Base-by-base conservation (phyloP, 2,797 vertebrate genomes). In the Chromobotia macracanthus region DNA sequence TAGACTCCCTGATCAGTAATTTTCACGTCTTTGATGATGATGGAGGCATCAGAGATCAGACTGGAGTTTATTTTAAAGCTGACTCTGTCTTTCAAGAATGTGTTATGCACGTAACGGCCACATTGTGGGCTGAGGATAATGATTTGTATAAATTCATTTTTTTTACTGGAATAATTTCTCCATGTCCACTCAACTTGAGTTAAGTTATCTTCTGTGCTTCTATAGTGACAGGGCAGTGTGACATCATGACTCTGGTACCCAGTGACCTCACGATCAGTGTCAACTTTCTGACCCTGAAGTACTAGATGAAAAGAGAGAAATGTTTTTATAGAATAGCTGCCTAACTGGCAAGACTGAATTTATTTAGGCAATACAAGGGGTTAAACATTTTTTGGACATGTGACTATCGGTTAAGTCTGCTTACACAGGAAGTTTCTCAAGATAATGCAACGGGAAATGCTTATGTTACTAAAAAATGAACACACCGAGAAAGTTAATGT, bases 11-110 rank as follows among this genome's bases (percentile, higher is more conserved):
- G 44, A 51, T 74, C 72, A 35, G 58, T 31, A 3, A 35, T 50
- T 28, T 63, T 74, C 44, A 64, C 58, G 4, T 74, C 44, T 74
- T 10, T 74, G n/a, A 74, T 74, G 58, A 64, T 51, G 58, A 74
- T 35, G 72, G 72, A 74, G 7, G 25, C 25, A 0, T 50, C 58
- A 2, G 15, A 0, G 18, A 2, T 74, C 7, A 19, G 11, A 50
- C 4, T 16, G 18, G 18, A 28, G 41, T 2, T 74, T 41, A 41
- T 41, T 10, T 1, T 63, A 13, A 74, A 63, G 12, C 8, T 63
- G 72, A 74, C 58, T 74, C 58, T 35, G n/a, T 21, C 44, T 11
- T 63, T 74, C 56, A 73, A 16, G 11, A 31, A n/a, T 28, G 71
- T 73, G 3, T 73, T 25, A n/a, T 2, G 3, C 16, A 28, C 8